Evolutionary conservation across 2,888 invertebrate genomes (phyloP).

Genomic region (Caenorhabditis japonica): DNA sequence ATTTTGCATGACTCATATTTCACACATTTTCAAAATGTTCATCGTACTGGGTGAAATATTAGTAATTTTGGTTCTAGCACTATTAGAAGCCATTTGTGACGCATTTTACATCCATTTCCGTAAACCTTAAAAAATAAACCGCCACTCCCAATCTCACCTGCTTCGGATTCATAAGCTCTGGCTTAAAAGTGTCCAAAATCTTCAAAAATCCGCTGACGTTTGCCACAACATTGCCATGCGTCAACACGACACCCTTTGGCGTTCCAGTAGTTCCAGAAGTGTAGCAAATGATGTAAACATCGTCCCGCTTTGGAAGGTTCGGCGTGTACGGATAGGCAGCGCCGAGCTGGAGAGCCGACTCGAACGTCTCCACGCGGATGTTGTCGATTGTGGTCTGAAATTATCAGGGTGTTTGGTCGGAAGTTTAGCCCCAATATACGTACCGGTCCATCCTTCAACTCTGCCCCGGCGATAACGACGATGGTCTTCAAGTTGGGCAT

Average conservation of each 20-base stretch:
- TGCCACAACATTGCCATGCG: slow-evolving; percentile 90
- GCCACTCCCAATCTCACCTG: slow-evolving; percentile 18
- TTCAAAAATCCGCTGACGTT: slow-evolving; percentile 69
- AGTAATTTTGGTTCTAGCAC: no score
- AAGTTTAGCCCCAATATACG: slow-evolving; percentile 27
- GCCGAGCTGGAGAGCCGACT: slow-evolving; percentile 55
- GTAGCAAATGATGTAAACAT: slow-evolving; percentile 78
- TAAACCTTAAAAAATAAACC: neutral
- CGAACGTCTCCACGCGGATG: slow-evolving; percentile 61
- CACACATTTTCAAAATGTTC: no score
- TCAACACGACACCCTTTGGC: slow-evolving; percentile 96
- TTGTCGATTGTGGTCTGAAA: slow-evolving; percentile 21
- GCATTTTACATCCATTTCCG: no score
- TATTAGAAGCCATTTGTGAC: no score
- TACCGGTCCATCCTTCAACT: slow-evolving; percentile 32
- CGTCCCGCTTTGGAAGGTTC: slow-evolving; percentile 72
- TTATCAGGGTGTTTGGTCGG: no score
- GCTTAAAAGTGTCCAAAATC: slow-evolving; percentile 61
- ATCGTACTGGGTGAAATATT: no score
- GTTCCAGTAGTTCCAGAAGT: slow-evolving; percentile 86
- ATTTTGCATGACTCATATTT: no score
- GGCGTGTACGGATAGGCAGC: slow-evolving; percentile 25
- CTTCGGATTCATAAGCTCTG: slow-evolving; percentile 40
- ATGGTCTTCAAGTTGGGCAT: slow-evolving; percentile 68
- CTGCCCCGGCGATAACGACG: slow-evolving; percentile 64